Base-by-base conservation (phyloP, 2,113 vertebrate genomes). In the Thunnus maccoyii region DNA sequence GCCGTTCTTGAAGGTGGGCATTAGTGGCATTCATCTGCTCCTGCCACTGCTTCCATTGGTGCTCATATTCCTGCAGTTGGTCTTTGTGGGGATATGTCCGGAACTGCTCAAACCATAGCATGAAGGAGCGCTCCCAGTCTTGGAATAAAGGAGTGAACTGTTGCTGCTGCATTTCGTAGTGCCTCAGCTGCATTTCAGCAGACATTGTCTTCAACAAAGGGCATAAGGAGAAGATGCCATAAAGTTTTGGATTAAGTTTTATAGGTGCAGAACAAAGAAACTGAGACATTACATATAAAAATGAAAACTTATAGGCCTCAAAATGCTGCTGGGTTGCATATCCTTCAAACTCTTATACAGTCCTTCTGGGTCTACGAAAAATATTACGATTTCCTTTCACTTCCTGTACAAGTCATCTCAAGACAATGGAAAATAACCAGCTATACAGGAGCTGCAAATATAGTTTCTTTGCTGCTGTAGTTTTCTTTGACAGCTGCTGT, bases 41-140 rank as follows among this genome's bases (percentile, higher is more conserved):
- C 87, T 99, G 97, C 98, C 98, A 99, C 41, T 98, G 97, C 64
- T 96, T 98, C 98, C 98, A 99, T 55, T 99, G 98, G 52, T 94
- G 96, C 85, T 97, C 98, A 84, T 98, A 99, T 78, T 99, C 97
- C 60, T 98, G 95, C 63, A 99, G 95, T 83, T 99, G 97, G 84
- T 99, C 97, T 94, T 99, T 99, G 87, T 99, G 98, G 51, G 98
- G 98, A 81, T 99, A 99, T 1, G 95, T 92, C 88, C 97, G 96
- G 77, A 99, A 96, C 81, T 99, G 97, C 22, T 98, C 97, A 82
- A 97, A 94, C 98, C 98, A 99, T 52, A 97, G 94, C 64, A 94
- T 94, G 80, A 97, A 98, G 86, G 99, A 97, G 82, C 91, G 92
- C 72, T 97, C 95, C 98, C 98, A 99, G 8, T 99, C 96, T 93